A percentile compares a stretch with the other conserved stretches of the same genome.
Evolutionary conservation across 2,797 vertebrate genomes (phyloP).

Genomic region (Hippoglossus hippoglossus): DNA sequence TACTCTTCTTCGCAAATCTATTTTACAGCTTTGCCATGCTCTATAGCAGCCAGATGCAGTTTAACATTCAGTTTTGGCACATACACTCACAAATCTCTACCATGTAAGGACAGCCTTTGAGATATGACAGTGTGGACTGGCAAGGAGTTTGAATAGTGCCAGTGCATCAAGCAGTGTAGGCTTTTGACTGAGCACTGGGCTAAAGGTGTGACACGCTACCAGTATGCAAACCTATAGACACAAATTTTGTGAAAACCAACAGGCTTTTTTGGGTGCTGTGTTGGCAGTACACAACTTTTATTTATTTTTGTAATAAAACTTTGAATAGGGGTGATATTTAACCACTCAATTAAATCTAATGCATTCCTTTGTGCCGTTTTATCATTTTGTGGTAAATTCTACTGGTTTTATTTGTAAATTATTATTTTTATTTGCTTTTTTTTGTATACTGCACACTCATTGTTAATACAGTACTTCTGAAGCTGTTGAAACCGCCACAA

Average conservation of each 20-base stretch:
- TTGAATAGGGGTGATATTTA: conserved; percentile 51
- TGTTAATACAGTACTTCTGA: conserved; percentile 76
- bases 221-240: not conserved
- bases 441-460: conserved; percentile 44
- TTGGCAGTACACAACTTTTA: conserved; percentile 28
- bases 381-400: conserved; percentile 52
- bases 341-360: conserved; percentile 58
- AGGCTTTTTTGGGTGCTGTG: conserved; percentile 6
- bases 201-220: conserved; percentile 2
- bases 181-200: conserved; percentile 6
- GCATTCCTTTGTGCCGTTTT: conserved; percentile 55
- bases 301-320: conserved; percentile 54
- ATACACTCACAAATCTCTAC: conserved; percentile 1
- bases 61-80: conserved; percentile 21
- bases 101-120: conserved; percentile 30
- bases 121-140: conserved; percentile 22
- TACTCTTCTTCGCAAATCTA: conserved; percentile 27
- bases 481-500: conserved; percentile 77
- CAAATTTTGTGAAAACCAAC: conserved; percentile 22
- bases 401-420: conserved; percentile 60
- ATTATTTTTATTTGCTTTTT: conserved; percentile 56
- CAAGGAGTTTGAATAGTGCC: not conserved
- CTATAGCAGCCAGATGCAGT: conserved; percentile 1
- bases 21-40: conserved; percentile 45
- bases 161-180: not conserved